These are phyloP conservation scores for Corydoras maculifer DNA, from an alignment of 2,113 vertebrate genomes.

Conservation along the genomic window DNA sequence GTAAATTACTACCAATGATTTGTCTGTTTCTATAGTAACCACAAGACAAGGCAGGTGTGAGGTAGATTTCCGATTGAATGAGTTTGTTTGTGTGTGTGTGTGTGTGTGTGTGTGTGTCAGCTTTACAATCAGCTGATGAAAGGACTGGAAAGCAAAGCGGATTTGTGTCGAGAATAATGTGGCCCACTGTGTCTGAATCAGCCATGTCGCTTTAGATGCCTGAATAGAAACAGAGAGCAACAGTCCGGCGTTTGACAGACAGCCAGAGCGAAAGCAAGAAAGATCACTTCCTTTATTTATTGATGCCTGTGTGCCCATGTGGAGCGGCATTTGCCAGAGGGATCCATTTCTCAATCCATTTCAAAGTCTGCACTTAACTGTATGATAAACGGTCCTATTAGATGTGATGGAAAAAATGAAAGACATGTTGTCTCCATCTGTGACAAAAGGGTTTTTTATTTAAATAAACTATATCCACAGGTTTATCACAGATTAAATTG, in stretches of 20 bases:
- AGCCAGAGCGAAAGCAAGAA: slow-evolving; percentile 3
- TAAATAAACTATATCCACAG: no score
- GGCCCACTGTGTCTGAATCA: neutral
- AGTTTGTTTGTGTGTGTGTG: neutral
- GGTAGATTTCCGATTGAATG: slow-evolving; percentile 18
- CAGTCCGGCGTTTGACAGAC: neutral
- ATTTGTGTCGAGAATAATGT: neutral
- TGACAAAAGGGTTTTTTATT: no score
- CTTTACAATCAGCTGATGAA: slow-evolving; percentile 25
- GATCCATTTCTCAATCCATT: neutral
- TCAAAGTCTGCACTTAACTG: neutral
- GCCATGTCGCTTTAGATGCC: neutral
- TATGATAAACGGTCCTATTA: neutral
- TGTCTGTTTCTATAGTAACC: slow-evolving; percentile 47
- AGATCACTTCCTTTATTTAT: slow-evolving; percentile 32
- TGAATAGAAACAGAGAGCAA: neutral
- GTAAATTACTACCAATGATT: slow-evolving; percentile 41
- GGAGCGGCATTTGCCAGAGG: neutral
- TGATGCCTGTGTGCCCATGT: neutral
- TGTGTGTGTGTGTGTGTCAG: slow-evolving; percentile 1
- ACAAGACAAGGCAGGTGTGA: slow-evolving; percentile 34
- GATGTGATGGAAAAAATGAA: no score
- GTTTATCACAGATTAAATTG: no score
- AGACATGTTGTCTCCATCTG: no score
- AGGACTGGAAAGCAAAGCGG: slow-evolving; percentile 1